Evolutionary conservation across 2,797 vertebrate species (phyloP).

Genomic region (Sebastes umbrosus): DNA sequence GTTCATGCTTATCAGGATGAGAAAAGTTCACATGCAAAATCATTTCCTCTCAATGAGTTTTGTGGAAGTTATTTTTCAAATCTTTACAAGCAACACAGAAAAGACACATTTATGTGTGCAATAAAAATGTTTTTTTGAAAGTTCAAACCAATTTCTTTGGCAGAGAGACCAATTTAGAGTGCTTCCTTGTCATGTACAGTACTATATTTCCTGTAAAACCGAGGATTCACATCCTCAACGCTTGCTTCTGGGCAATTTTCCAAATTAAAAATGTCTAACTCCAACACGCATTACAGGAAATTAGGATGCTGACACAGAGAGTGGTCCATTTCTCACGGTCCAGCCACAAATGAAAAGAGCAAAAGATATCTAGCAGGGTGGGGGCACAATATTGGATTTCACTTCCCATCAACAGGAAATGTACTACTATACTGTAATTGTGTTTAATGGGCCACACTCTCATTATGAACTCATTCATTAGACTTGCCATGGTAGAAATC

Average conservation of each 20-base stretch:
- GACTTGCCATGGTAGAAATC: background rate
- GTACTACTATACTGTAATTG: background rate
- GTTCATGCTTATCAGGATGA: background rate
- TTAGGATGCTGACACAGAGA: background rate
- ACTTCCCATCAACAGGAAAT: constrained; percentile 6
- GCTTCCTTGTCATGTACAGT: background rate
- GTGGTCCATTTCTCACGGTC: background rate
- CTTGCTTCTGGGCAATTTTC: background rate
- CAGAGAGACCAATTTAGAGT: constrained; percentile 7
- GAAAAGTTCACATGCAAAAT: background rate
- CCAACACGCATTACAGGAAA: background rate
- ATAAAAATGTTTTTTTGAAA: background rate
- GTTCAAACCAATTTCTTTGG: constrained; percentile 18
- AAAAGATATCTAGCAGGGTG: background rate
- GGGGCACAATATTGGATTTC: constrained; percentile 1
- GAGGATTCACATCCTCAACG: constrained; percentile 2
- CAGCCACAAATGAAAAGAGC: constrained; percentile 6
- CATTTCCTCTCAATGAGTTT: background rate
- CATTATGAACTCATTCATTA: constrained; percentile 12
- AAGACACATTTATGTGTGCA: background rate
- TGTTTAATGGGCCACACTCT: background rate
- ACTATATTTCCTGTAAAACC: constrained; percentile 6
- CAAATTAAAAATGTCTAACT: no score
- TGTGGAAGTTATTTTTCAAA: background rate
- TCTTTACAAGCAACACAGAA: background rate